Conservation (phyloP, 23 tunicate species). For the Clavelina lepadiformis region DNA sequence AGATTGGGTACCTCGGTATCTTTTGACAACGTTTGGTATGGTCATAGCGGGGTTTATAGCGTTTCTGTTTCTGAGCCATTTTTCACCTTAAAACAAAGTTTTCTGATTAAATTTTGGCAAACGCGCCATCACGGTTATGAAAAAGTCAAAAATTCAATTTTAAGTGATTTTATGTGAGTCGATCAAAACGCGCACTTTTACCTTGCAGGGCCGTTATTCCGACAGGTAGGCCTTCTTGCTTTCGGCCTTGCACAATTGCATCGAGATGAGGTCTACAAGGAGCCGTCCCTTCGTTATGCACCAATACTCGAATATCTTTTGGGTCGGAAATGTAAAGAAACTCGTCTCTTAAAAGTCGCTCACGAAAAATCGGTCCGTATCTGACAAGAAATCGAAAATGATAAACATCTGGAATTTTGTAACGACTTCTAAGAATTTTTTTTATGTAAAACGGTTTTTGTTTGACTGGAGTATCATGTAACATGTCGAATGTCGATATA, state of each 20-base stretch:
- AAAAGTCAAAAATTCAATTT: too few relatives aligned
- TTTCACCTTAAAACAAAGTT: slow-evolving; percentile 49
- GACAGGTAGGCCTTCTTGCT: slow-evolving; percentile 62
- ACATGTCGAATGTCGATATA: too few relatives aligned
- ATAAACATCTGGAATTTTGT: too few relatives aligned
- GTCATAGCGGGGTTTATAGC: slow-evolving; percentile 66
- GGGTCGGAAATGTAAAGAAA: slow-evolving; percentile 85
- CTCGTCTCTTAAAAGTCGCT: slow-evolving; percentile 59
- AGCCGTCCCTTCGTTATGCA: slow-evolving; percentile 73
- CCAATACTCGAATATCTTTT: slow-evolving; percentile 57
- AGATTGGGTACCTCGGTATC: slow-evolving; percentile 36
- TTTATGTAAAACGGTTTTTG: too few relatives aligned
- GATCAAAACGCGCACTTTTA: slow-evolving; percentile 1
- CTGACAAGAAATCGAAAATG: too few relatives aligned
- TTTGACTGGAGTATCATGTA: too few relatives aligned
- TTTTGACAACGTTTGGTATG: slow-evolving; percentile 34
- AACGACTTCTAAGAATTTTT: too few relatives aligned
- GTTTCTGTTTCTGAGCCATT: slow-evolving; percentile 56
- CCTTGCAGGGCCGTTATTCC: slow-evolving; percentile 92
- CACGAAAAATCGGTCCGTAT: slow-evolving; percentile 78
- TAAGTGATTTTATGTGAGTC: too few relatives aligned
- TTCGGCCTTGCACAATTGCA: slow-evolving; percentile 53
- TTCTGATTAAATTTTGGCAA: too few relatives aligned
- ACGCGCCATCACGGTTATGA: too few relatives aligned
- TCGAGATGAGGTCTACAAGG: slow-evolving; percentile 85